These are phyloP conservation scores for Anhinga anhinga DNA, from an alignment of 2,113 vertebrate genomes.

Conservation along the genomic window DNA sequence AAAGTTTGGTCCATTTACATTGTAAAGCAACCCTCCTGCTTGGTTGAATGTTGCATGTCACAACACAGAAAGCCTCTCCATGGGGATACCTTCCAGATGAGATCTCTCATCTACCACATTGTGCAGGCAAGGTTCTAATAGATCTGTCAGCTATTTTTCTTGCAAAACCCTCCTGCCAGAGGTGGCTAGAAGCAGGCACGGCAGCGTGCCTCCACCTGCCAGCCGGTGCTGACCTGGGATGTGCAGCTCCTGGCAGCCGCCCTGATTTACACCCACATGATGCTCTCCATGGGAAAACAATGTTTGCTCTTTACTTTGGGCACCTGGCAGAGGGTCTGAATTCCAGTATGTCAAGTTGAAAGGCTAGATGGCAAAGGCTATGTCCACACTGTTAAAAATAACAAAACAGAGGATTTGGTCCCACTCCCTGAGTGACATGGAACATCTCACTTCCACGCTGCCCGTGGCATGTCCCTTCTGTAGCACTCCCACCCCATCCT, in stretches of 20 bases:
- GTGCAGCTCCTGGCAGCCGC: not conserved
- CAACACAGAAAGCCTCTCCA: not conserved
- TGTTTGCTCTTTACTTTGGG: not conserved
- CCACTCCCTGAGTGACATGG: not conserved
- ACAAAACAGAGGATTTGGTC: not conserved
- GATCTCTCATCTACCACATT: not conserved
- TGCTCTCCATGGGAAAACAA: not conserved
- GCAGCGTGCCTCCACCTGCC: rapidly evolving
- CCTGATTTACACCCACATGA: not conserved
- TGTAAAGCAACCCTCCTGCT: not conserved
- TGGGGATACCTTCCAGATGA: not conserved
- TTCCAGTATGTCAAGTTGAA: not conserved
- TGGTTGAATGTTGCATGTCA: rapidly evolving
- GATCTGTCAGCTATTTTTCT: not conserved
- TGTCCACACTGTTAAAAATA: not conserved
- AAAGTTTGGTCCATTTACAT: not conserved
- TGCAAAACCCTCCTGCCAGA: not conserved
- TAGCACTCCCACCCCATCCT: not conserved
- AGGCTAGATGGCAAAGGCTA: not conserved
- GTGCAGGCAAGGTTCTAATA: not conserved
- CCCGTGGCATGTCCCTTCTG: not conserved
- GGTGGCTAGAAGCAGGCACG: not conserved
- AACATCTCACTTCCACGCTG: not conserved
- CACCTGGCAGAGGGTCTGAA: not conserved
- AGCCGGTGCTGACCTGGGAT: not conserved